These are phyloP conservation scores for Octodonta nipae DNA, from an alignment of 2,888 invertebrate genomes.

Conservation along the genomic window DNA sequence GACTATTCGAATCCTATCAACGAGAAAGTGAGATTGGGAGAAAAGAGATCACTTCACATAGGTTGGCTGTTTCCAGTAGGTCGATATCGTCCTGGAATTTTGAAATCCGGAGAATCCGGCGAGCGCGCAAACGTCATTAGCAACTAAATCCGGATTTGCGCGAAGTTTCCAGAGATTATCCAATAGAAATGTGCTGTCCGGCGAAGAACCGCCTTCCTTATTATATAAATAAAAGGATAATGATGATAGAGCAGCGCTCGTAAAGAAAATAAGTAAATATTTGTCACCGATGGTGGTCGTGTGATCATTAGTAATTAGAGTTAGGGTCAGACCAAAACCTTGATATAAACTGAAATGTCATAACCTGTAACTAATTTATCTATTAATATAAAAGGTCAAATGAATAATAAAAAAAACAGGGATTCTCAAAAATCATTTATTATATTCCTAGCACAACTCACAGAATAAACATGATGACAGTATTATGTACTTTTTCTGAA, in stretches of 20 bases:
- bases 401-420: too few species aligned
- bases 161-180: conserved; percentile 34
- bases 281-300: too few species aligned
- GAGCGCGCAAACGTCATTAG: conserved; percentile 34
- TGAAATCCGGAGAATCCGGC: conserved; percentile 23
- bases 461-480: too few species aligned
- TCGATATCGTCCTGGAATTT: conserved; percentile 29
- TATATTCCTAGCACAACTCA: too few species aligned
- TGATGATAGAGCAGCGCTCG: conserved; percentile 10
- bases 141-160: conserved; percentile 36
- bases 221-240: too few species aligned
- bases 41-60: conserved; percentile 25
- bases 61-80: conserved; percentile 26
- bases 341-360: too few species aligned
- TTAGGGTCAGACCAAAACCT: too few species aligned
- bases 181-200: conserved; percentile 34
- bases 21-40: conserved; percentile 23
- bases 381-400: too few species aligned
- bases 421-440: too few species aligned
- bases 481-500: too few species aligned
- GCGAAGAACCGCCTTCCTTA: conserved; percentile 26
- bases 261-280: conserved; percentile 14
- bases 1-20: background rate
- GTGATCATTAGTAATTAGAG: too few species aligned
- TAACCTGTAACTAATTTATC: too few species aligned